Base-by-base conservation (phyloP, 2,113 vertebrate genomes). In the Tachuris rubrigastra region DNA sequence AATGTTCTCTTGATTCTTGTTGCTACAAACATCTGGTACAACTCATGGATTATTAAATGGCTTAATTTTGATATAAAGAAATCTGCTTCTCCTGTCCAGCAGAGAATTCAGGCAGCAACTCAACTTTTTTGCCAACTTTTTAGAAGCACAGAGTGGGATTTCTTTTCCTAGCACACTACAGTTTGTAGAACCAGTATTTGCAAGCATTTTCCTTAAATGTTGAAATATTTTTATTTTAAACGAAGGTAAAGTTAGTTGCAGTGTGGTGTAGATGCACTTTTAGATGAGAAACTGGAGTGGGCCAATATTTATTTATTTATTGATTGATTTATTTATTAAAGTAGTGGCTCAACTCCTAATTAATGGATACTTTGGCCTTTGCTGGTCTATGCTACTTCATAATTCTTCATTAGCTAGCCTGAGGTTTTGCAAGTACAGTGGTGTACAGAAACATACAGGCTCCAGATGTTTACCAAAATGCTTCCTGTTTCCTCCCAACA, bases 91-190 rank as follows among this genome's bases (percentile, higher is more conserved):
- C 21, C 22, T 50, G 8, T 84, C 47, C 58, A 73, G 49, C 33
- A 69, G 35, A 76, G 44, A 53, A 35, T 79, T 46, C 41, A 66
- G 8, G 77, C 16, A 60, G 42, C 44, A 65, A 39, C 17, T 41
- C 39, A 52, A 9, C 7, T 74, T 12, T 81, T 59, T 73, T 66
- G 39, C 16, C 42, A 81, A 39, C 8, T 78, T 85, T 58, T 87
- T 31, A 23, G 20, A 71, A 95, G 12, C 0, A 0, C 14, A 7
- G 13, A 71, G 19, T 6, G 5, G n/a, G 74, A 14, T 41, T 58
- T 23, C 30, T 89, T 86, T 89, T 31, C 37, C 4, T 23, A 30
- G 22, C 7, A 56, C 30, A 27, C 19, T 6, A 4, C 16, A 20
- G 6, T 53, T 92, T 41, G 5, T 44, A 52, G 35, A 65, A 39